phyloP scores from a whole-genome alignment of 1,140 invertebrate species.

The Heliconius hewitsoni region DNA sequence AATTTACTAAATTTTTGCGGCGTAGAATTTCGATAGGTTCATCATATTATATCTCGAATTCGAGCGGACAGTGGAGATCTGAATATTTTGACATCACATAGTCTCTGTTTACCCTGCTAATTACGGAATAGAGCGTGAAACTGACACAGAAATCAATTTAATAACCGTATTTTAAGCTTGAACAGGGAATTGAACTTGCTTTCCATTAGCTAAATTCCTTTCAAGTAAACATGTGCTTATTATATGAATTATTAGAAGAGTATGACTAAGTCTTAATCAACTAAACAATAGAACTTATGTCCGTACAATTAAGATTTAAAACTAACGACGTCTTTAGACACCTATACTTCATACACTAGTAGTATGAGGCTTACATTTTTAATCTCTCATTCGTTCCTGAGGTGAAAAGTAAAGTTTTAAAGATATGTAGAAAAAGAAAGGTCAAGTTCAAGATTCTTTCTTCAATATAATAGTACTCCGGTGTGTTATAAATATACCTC shows the following conservation, averaged over 20 bases:
- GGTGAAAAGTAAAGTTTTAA: background rate
- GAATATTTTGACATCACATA: no score
- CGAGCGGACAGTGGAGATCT: no score
- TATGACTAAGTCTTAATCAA: background rate
- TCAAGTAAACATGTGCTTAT: no score
- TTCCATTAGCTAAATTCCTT: no score
- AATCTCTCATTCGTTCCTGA: background rate
- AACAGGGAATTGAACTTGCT: no score
- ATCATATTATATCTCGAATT: no score
- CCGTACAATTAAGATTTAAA: background rate
- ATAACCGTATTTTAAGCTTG: no score
- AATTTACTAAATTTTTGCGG: no score
- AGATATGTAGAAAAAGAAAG: background rate
- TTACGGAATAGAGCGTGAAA: no score
- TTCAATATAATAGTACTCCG: background rate
- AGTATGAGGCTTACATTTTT: conserved; percentile 2
- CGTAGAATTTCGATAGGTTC: no score
- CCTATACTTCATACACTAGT: background rate
- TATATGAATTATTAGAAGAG: background rate
- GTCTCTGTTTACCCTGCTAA: no score
- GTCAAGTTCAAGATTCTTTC: conserved; percentile 6
- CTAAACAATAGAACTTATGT: background rate
- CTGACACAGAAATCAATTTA: no score
- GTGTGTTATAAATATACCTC: background rate
- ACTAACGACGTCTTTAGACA: background rate